Evolutionary conservation across 2,888 invertebrate genomes (phyloP).

Genomic region (Nebria salina): DNA sequence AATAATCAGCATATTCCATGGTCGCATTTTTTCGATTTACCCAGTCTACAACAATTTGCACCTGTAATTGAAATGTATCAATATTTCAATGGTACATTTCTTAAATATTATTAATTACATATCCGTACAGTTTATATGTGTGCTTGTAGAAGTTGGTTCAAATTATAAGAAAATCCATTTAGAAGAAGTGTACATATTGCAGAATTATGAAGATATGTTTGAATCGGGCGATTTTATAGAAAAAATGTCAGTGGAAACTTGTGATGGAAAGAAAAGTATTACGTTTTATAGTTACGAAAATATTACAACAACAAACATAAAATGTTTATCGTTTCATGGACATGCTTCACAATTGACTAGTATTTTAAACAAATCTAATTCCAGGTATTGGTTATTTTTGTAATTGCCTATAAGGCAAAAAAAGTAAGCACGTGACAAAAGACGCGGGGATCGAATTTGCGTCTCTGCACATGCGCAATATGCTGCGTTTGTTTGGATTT

Average conservation of each 20-base stretch:
- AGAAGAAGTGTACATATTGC: constrained; percentile 82
- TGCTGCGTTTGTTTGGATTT: too few relatives aligned
- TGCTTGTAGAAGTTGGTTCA: constrained; percentile 62
- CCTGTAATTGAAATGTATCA: constrained; percentile 90
- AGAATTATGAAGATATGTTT: constrained; percentile 88
- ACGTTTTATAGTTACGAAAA: constrained; percentile 79
- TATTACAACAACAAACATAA: constrained; percentile 70
- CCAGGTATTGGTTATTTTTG: constrained; percentile 58
- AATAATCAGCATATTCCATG: constrained; percentile 76
- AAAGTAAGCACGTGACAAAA: too few relatives aligned
- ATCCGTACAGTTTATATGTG: too few relatives aligned
- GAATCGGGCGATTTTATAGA: constrained; percentile 82
- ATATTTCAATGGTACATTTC: constrained; percentile 71
- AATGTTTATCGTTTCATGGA: constrained; percentile 88
- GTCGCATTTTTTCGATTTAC: constrained; percentile 86
- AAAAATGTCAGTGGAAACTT: constrained; percentile 75
- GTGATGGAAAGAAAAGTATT: constrained; percentile 63
- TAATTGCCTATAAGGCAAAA: too few relatives aligned
- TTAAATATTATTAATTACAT: neutral
- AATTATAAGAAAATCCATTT: constrained; percentile 64
- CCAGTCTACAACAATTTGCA: constrained; percentile 78
- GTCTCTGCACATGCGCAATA: too few relatives aligned
- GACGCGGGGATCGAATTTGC: too few relatives aligned
- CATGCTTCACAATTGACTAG: constrained; percentile 71
- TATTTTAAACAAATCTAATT: constrained; percentile 66